phyloP scores from a whole-genome alignment of 2,797 vertebrate genomes.

The Saxicola maurus region DNA sequence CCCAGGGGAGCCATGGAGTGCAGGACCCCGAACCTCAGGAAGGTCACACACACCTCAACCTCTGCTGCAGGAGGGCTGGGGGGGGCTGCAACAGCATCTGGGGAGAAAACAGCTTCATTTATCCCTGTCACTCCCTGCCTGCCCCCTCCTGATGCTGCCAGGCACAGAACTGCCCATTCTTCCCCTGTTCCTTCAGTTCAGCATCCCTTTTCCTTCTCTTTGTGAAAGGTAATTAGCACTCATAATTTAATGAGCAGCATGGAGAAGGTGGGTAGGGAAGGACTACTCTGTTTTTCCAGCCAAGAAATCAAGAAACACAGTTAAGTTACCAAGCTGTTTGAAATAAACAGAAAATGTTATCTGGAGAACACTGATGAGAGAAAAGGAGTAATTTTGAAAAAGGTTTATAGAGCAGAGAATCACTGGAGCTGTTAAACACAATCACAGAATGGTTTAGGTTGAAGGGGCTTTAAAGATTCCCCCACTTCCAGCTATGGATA shows the following conservation, averaged over 20 bases:
- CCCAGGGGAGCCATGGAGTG: conserved; percentile 84
- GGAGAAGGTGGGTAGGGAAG: neutral
- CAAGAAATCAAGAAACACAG: neutral
- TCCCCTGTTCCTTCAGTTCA: neutral
- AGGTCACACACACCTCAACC: conserved; percentile 79
- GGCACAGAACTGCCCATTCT: neutral
- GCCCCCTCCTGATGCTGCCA: neutral
- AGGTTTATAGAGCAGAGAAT: neutral
- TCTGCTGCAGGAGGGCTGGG: conserved; percentile 67
- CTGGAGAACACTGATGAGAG: neutral
- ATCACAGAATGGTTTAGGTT: neutral
- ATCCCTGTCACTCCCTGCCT: neutral
- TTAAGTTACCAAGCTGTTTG: neutral
- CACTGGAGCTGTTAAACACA: neutral
- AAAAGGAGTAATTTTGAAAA: neutral
- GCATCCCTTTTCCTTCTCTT: neutral
- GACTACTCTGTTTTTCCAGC: neutral
- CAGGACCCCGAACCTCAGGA: conserved; percentile 75
- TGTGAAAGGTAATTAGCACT: neutral
- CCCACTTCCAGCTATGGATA: neutral
- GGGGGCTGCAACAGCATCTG: conserved; percentile 17
- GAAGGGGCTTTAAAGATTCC: neutral
- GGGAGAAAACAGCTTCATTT: neutral
- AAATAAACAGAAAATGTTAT: neutral
- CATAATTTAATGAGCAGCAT: neutral